Conservation (phyloP, 2,113 vertebrate genomes). For the Hystrix cristata region DNA sequence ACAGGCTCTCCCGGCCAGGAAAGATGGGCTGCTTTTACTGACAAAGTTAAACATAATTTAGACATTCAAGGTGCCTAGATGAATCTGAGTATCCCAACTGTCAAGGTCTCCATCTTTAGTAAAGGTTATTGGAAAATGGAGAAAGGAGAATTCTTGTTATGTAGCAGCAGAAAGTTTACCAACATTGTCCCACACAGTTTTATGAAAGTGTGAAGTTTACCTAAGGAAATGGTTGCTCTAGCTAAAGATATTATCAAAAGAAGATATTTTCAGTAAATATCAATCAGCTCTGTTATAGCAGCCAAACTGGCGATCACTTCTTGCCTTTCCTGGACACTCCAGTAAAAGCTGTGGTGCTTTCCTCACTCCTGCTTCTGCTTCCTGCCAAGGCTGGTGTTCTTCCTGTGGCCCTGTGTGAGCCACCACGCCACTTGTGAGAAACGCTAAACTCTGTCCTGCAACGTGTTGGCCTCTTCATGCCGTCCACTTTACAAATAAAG, state of each 20-base stretch:
- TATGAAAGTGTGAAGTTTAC: neutral
- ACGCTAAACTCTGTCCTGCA: neutral
- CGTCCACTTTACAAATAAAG: neutral
- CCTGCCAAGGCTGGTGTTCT: neutral
- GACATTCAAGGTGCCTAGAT: neutral
- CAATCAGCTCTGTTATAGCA: neutral
- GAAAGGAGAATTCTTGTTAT: neutral
- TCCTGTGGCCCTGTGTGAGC: neutral
- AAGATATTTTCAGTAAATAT: neutral
- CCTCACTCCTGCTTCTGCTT: neutral
- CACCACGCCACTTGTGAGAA: neutral
- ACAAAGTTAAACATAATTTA: neutral
- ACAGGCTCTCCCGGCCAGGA: neutral
- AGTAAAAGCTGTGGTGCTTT: neutral
- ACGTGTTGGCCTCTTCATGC: neutral
- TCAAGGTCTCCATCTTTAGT: neutral
- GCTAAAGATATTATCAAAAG: neutral
- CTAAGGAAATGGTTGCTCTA: neutral
- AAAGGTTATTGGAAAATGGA: neutral
- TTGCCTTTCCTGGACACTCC: neutral
- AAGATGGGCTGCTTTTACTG: neutral
- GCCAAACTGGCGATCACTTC: neutral
- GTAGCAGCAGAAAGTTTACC: neutral
- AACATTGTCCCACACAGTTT: neutral
- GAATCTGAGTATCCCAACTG: neutral